These are phyloP conservation scores for Brienomyrus brachyistius DNA, from an alignment of 2,113 vertebrate species.

Conservation along the genomic window DNA sequence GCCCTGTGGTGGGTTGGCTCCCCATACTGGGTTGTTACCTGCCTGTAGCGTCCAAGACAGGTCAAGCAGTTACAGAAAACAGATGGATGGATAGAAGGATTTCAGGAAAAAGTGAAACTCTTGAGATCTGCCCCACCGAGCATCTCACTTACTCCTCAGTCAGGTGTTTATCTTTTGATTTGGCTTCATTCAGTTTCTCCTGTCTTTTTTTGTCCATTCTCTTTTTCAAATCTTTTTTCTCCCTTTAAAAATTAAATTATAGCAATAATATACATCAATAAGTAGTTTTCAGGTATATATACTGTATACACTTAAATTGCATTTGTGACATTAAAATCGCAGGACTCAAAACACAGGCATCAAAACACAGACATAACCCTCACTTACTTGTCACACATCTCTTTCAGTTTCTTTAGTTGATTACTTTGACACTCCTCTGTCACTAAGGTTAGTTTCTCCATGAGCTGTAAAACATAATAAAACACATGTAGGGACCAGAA, in stretches of 20 bases:
- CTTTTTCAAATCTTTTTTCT: conserved; percentile 95
- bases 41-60: neutral
- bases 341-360: neutral
- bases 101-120: neutral
- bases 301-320: neutral
- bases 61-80: neutral
- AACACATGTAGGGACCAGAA: neutral
- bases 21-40: neutral
- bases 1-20: neutral
- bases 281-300: neutral
- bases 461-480: conserved; percentile 64
- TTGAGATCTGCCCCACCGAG: neutral
- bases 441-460: conserved; percentile 81
- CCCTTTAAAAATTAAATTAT: conserved; percentile 56
- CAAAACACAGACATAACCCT: neutral
- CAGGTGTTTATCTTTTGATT: conserved; percentile 94
- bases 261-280: neutral
- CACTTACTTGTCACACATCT: conserved; percentile 89
- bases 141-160: conserved; percentile 81
- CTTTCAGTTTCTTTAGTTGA: conserved; percentile 92
- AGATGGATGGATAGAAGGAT: neutral
- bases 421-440: conserved; percentile 82
- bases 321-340: neutral
- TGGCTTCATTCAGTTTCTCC: conserved; percentile 92
- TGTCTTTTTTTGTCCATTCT: conserved; percentile 97